Evolutionary conservation across 2,113 vertebrate genomes (phyloP).

Genomic region (Lates calcarifer): DNA sequence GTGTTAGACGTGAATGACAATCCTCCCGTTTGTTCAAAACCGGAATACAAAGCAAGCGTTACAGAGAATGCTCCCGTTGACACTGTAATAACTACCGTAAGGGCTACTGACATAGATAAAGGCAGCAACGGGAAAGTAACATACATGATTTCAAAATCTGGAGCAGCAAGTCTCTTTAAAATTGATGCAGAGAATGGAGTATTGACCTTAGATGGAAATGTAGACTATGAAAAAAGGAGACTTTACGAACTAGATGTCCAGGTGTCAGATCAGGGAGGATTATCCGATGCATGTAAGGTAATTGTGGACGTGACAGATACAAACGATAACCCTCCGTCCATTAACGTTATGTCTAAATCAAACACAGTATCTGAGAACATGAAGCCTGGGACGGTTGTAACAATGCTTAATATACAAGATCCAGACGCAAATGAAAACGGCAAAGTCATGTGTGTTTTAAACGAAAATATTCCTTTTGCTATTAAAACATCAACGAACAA

Average conservation of each 20-base stretch:
- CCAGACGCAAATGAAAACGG: conserved; percentile 81
- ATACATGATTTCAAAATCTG: conserved; percentile 56
- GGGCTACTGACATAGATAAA: conserved; percentile 69
- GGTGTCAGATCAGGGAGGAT: conserved; percentile 81
- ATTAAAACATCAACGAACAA: conserved; percentile 67
- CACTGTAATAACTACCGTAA: conserved; percentile 63
- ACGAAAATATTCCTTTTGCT: conserved; percentile 53
- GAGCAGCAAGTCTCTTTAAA: conserved; percentile 67
- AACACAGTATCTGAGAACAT: conserved; percentile 61
- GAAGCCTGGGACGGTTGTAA: conserved; percentile 71
- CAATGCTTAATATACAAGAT: conserved; percentile 82
- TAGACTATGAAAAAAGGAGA: conserved; percentile 82
- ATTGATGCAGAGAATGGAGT: conserved; percentile 77
- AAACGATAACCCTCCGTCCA: conserved; percentile 76
- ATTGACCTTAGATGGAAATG: conserved; percentile 67
- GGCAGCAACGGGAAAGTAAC: conserved; percentile 57
- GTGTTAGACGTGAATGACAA: conserved; percentile 89
- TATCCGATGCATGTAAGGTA: conserved; percentile 79
- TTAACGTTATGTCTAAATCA: conserved; percentile 67
- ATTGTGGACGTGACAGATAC: conserved; percentile 80
- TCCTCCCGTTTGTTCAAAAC: conserved; percentile 76
- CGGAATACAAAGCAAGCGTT: conserved; percentile 62
- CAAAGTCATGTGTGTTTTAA: conserved; percentile 74
- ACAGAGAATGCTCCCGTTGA: conserved; percentile 61
- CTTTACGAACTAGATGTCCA: conserved; percentile 71